phyloP scores from a whole-genome alignment of 1,140 invertebrate genomes.

The Drosophila tsacasi region DNA sequence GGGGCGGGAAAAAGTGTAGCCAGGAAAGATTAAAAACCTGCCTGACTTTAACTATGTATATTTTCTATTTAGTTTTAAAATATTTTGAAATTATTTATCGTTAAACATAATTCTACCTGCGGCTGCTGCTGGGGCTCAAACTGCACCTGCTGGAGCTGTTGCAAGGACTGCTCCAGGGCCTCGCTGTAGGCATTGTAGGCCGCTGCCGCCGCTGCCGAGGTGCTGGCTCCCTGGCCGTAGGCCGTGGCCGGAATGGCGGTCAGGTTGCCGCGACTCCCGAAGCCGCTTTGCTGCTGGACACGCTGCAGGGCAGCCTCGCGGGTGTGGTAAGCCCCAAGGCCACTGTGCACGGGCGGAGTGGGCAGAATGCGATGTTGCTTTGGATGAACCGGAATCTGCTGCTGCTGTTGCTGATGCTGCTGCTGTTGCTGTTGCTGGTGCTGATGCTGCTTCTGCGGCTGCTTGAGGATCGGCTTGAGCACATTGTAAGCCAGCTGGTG shows the following conservation, averaged over 20 bases:
- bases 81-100: neutral
- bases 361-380: constrained; percentile 64
- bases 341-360: constrained; percentile 62
- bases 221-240: constrained; percentile 24
- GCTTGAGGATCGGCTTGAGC: constrained; percentile 73
- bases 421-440: constrained; percentile 13
- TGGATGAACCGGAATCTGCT: neutral
- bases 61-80: neutral
- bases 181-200: constrained; percentile 29
- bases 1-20: neutral
- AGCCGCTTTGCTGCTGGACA: constrained; percentile 74
- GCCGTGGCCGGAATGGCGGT: neutral
- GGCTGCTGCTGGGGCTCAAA: neutral
- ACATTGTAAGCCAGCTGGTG: constrained; percentile 69
- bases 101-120: neutral
- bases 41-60: too few species aligned
- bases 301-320: constrained; percentile 67
- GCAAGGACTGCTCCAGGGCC: constrained; percentile 6
- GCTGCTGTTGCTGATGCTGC: constrained; percentile 29
- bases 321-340: constrained; percentile 62
- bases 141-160: constrained; percentile 1
- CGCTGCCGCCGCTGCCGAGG: constrained; percentile 9
- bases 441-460: constrained; percentile 51
- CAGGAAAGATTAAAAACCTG: too few species aligned
- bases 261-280: constrained; percentile 52